A percentile compares a stretch with the other conserved stretches of the same genome.
These are phyloP conservation scores for Drosophila virilis DNA, from an alignment of 1,140 invertebrate species.

Conservation along the genomic window DNA sequence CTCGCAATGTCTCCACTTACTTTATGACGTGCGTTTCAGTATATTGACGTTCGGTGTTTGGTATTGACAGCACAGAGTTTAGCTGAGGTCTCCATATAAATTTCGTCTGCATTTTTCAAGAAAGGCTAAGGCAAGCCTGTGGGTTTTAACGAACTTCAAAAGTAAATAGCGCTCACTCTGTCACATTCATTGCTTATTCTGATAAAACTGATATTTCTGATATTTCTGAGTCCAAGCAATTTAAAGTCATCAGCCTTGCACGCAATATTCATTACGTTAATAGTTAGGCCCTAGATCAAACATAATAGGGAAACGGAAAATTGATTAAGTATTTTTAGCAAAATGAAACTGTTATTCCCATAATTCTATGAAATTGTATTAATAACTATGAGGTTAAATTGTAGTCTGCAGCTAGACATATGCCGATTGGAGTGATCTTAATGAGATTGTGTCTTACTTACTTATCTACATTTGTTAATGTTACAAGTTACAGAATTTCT, in stretches of 20 bases:
- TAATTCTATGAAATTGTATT: background rate
- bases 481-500: too few species aligned
- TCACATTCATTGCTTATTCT: slow-evolving; percentile 16
- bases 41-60: slow-evolving; percentile 48
- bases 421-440: too few species aligned
- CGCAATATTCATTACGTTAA: slow-evolving; percentile 11
- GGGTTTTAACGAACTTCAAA: background rate
- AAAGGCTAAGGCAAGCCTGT: background rate
- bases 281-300: too few species aligned
- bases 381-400: too few species aligned
- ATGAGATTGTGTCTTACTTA: too few species aligned
- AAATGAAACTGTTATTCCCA: background rate
- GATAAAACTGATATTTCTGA: too few species aligned
- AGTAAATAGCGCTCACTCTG: background rate
- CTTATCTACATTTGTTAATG: too few species aligned
- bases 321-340: too few species aligned
- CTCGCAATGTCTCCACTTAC: slow-evolving; percentile 25
- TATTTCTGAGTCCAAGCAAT: slow-evolving; percentile 18
- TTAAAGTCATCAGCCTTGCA: slow-evolving; percentile 16
- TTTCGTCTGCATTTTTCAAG: slow-evolving; percentile 7
- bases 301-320: too few species aligned
- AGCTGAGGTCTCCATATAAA: slow-evolving; percentile 18
- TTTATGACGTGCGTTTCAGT: slow-evolving; percentile 41
- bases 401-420: too few species aligned
- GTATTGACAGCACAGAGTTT: slow-evolving; percentile 35